These are phyloP conservation scores for Oxytorus armatus DNA, from an alignment of 2,888 invertebrate genomes.

Conservation along the genomic window DNA sequence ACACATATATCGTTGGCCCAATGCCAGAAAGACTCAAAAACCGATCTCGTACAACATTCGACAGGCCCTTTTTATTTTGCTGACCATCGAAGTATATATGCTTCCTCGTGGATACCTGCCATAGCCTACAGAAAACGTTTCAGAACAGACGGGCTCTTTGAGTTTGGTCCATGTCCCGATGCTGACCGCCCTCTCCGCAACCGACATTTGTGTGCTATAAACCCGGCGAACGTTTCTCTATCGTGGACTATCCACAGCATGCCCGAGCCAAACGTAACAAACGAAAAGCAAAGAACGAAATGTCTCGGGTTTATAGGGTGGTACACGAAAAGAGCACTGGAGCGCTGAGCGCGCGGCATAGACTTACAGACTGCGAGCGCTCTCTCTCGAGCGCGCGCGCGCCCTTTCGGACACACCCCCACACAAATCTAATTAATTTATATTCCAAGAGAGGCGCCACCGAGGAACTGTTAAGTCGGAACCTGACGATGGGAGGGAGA, in stretches of 20 bases:
- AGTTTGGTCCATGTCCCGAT: slow-evolving; percentile 4
- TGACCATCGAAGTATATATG: neutral
- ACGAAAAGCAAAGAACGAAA: slow-evolving; percentile 41
- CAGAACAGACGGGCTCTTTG: slow-evolving; percentile 54
- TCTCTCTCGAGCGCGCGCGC: no score
- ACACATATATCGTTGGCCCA: neutral
- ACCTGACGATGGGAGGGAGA: slow-evolving; percentile 27
- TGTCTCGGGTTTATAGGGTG: slow-evolving; percentile 21
- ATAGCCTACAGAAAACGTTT: slow-evolving; percentile 66
- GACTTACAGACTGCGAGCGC: slow-evolving; percentile 28
- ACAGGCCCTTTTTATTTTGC: slow-evolving; percentile 32
- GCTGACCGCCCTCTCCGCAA: neutral
- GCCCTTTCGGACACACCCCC: slow-evolving; percentile 81
- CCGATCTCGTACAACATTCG: slow-evolving; percentile 19
- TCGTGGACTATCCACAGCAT: neutral
- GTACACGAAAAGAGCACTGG: slow-evolving; percentile 8
- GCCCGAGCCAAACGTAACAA: slow-evolving; percentile 17
- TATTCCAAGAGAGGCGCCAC: slow-evolving; percentile 82
- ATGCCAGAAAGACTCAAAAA: slow-evolving; percentile 9
- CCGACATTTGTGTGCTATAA: neutral
- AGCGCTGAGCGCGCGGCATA: slow-evolving; percentile 68
- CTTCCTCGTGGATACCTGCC: slow-evolving; percentile 67
- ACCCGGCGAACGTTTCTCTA: slow-evolving; percentile 35
- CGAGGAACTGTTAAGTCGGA: slow-evolving; percentile 57
- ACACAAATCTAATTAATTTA: slow-evolving; percentile 84